Evolutionary conservation across 1,140 invertebrate genomes (phyloP).

Genomic region (Zaprionus kolodkinae): DNA sequence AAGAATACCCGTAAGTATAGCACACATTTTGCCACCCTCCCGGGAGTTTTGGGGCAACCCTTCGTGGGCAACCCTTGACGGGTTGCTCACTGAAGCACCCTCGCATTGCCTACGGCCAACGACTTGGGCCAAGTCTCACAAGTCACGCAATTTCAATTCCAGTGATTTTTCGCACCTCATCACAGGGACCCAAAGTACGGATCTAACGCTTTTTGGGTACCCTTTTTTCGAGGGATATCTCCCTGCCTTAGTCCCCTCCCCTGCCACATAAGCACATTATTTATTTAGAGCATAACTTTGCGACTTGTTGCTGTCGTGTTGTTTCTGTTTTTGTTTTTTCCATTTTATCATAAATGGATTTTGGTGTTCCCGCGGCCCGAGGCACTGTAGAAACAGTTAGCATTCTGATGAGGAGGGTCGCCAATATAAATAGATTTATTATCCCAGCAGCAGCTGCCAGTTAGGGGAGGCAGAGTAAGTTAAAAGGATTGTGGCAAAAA

Average conservation of each 20-base stretch:
- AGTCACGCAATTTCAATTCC: constrained; percentile 51
- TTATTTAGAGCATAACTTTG: constrained; percentile 46
- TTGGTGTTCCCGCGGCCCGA: constrained; percentile 17
- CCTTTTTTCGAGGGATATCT: not conserved
- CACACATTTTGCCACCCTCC: not conserved
- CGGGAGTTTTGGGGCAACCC: not conserved
- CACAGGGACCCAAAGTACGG: constrained; percentile 4
- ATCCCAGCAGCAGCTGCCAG: constrained; percentile 1
- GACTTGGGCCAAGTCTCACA: constrained; percentile 7
- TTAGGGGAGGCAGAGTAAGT: not conserved
- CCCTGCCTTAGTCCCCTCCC: no score
- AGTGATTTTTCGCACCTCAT: constrained; percentile 72
- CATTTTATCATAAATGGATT: constrained; percentile 61
- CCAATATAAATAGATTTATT: constrained; percentile 32
- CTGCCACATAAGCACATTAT: not conserved
- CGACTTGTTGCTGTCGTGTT: constrained; percentile 10
- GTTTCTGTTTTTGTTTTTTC: constrained; percentile 33
- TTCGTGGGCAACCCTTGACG: constrained; percentile 9
- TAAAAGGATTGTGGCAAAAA: not conserved
- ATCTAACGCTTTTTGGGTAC: constrained; percentile 10
- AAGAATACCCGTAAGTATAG: constrained; percentile 12
- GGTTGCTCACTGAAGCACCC: not conserved
- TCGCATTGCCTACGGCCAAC: constrained; percentile 13
- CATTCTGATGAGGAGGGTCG: not conserved
- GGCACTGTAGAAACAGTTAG: constrained; percentile 8